A percentile compares a stretch with the other conserved stretches of the same genome.
These are phyloP conservation scores for Limnephilus marmoratus DNA, from an alignment of 2,888 invertebrate genomes.

Conservation along the genomic window DNA sequence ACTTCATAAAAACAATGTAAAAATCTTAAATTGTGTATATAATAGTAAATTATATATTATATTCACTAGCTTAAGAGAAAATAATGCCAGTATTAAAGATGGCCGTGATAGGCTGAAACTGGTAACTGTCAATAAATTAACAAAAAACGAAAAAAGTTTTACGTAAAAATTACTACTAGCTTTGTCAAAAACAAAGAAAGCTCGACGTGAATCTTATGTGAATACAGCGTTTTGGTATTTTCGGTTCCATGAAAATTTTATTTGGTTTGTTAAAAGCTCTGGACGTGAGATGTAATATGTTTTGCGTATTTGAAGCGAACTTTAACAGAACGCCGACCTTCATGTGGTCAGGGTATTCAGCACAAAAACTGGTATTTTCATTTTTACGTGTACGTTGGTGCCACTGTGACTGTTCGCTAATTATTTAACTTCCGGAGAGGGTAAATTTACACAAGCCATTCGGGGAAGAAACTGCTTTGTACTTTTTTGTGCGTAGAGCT, in stretches of 20 bases:
- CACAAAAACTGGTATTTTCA: not conserved
- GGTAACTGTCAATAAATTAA: too few relatives aligned
- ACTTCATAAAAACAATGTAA: too few relatives aligned
- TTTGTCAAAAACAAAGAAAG: too few relatives aligned
- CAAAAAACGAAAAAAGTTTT: too few relatives aligned
- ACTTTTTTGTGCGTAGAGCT: constrained; percentile 22
- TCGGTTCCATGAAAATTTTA: not conserved
- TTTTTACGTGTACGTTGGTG: not conserved
- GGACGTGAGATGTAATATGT: not conserved
- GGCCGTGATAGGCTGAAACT: too few relatives aligned
- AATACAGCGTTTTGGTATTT: not conserved
- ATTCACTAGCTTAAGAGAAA: too few relatives aligned
- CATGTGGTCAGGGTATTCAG: not conserved
- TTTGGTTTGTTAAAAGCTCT: not conserved
- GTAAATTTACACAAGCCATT: constrained; percentile 32
- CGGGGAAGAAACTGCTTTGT: constrained; percentile 16
- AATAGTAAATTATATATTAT: too few relatives aligned
- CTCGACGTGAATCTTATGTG: too few relatives aligned
- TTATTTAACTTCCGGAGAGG: not conserved
- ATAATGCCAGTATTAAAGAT: too few relatives aligned
- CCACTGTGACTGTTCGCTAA: not conserved
- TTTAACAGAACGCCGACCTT: not conserved
- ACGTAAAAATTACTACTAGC: too few relatives aligned
- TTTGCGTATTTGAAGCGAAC: not conserved
- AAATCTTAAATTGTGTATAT: too few relatives aligned